phyloP scores from a whole-genome alignment of 2,113 vertebrate species.

The Corythoichthys haematopterus region DNA sequence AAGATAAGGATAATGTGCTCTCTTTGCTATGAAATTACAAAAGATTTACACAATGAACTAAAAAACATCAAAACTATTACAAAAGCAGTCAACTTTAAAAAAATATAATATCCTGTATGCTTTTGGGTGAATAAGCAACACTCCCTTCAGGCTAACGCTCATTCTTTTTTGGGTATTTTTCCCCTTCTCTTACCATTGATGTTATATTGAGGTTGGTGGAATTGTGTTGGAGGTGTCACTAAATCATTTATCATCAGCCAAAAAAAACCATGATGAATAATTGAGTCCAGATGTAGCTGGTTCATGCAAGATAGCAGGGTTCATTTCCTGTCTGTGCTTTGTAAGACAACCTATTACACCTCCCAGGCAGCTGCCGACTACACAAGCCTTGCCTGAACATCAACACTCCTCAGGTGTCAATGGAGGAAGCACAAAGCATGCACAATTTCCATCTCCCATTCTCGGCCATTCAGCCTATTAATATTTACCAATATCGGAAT shows the following conservation, averaged over 20 bases:
- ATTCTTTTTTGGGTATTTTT: conserved; percentile 1
- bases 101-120: conserved; percentile 4
- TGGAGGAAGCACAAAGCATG: conserved; percentile 42
- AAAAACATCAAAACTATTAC: neutral
- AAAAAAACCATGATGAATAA: conserved; percentile 80
- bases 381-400: conserved; percentile 82
- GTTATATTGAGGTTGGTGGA: conserved; percentile 70
- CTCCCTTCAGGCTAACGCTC: neutral
- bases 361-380: conserved; percentile 83
- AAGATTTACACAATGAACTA: conserved; percentile 8
- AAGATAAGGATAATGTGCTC: conserved; percentile 54
- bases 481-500: neutral
- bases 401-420: conserved; percentile 78
- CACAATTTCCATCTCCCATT: conserved; percentile 17
- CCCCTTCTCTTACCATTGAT: conserved; percentile 29
- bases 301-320: conserved; percentile 91
- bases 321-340: conserved; percentile 99
- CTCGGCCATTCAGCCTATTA: conserved; percentile 1
- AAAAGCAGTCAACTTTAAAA: conserved; percentile 27
- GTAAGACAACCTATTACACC: conserved; percentile 95
- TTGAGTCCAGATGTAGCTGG: conserved; percentile 94
- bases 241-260: conserved; percentile 98
- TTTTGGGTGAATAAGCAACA: conserved; percentile 22
- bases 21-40: conserved; percentile 45
- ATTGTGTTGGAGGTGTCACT: conserved; percentile 83